Evolutionary conservation across 2,888 invertebrate genomes (phyloP).

Genomic region (Falcaria lacertinaria): DNA sequence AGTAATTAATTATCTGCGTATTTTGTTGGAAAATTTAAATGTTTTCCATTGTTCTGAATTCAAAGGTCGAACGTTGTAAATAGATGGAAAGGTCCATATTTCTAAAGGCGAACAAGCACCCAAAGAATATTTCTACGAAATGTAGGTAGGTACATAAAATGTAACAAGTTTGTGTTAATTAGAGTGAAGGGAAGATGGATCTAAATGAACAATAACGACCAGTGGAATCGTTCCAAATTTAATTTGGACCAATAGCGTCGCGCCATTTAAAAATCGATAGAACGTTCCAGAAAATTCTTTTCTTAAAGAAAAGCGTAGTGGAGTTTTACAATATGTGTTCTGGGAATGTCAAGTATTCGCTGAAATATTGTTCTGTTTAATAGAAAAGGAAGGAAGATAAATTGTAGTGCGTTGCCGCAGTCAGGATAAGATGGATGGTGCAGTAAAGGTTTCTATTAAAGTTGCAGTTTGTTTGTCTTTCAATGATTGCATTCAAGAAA

Average conservation of each 20-base stretch:
- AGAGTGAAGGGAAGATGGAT: background rate
- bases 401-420: conserved; percentile 26
- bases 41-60: background rate
- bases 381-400: conserved; percentile 44
- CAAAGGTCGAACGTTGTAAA: background rate
- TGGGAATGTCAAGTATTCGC: conserved; percentile 16
- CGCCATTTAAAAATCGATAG: background rate
- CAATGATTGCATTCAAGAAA: too few species aligned
- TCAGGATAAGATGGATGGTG: conserved; percentile 20
- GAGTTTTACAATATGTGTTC: conserved; percentile 18
- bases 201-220: background rate
- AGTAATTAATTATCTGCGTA: background rate
- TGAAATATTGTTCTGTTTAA: conserved; percentile 40
- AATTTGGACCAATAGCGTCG: background rate
- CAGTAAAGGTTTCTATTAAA: conserved; percentile 5
- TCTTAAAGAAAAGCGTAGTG: too few species aligned
- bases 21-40: background rate
- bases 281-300: too few species aligned
- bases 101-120: too few species aligned
- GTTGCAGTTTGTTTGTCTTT: background rate
- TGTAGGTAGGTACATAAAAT: too few species aligned
- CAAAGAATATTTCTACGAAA: too few species aligned
- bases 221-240: background rate
- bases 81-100: too few species aligned
- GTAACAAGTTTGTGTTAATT: background rate